These are phyloP conservation scores for Chymomyza caudatula DNA, from an alignment of 2,888 invertebrate species.

Conservation along the genomic window DNA sequence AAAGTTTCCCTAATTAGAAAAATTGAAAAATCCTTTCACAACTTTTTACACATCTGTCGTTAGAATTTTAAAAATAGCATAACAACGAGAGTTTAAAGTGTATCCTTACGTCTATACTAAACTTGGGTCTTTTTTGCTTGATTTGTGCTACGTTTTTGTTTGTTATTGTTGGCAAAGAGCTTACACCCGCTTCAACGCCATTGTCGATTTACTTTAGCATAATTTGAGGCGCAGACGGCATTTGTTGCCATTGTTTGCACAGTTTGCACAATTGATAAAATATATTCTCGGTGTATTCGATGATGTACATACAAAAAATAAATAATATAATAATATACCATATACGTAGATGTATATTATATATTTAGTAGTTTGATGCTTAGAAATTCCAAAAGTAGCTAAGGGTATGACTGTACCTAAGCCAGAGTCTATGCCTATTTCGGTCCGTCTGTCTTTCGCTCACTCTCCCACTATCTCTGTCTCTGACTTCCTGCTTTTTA, in stretches of 20 bases:
- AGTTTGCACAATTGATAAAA: slow-evolving; percentile 44
- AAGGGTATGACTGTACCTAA: background rate
- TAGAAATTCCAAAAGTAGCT: background rate
- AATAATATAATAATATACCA: slow-evolving; percentile 50
- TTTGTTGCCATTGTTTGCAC: slow-evolving; percentile 7
- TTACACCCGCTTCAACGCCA: background rate
- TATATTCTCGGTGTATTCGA: slow-evolving; percentile 41
- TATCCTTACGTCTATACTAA: background rate
- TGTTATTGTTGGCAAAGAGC: background rate
- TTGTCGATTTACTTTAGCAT: background rate
- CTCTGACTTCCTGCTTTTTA: slow-evolving; percentile 15
- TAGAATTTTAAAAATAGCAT: no score
- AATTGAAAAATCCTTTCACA: no score
- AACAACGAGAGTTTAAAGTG: background rate
- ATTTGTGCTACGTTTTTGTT: background rate
- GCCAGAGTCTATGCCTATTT: background rate
- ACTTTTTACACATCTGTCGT: no score
- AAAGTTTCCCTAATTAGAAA: no score
- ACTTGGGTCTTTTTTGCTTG: background rate
- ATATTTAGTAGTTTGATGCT: background rate
- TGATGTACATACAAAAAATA: slow-evolving; percentile 37
- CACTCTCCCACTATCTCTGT: slow-evolving; percentile 10
- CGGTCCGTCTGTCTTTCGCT: background rate
- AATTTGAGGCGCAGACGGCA: background rate
- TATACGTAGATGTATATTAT: slow-evolving; percentile 16